phyloP scores from a whole-genome alignment of 2,888 invertebrate species.

The Erpobdella octoculata region DNA sequence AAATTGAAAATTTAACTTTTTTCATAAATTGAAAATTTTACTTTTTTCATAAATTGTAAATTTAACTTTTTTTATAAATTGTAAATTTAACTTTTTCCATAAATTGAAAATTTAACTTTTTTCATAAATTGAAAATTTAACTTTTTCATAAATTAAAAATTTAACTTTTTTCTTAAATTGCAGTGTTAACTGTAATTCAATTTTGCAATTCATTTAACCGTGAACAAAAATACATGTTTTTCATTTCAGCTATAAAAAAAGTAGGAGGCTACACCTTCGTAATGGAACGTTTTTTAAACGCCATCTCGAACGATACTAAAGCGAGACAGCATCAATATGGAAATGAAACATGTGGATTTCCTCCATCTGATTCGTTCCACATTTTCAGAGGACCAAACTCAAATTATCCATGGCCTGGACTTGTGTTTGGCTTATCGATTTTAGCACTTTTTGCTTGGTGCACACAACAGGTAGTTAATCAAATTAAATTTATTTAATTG shows the following conservation, averaged over 20 bases:
- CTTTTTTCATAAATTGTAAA: no score
- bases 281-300: conserved; percentile 46
- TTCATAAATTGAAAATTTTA: no score
- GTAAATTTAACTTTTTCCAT: no score
- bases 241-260: conserved; percentile 44
- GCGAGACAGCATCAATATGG: conserved; percentile 24
- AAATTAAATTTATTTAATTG: neutral
- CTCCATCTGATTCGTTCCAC: conserved; percentile 35
- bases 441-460: conserved; percentile 38
- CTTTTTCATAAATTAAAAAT: no score
- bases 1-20: no score
- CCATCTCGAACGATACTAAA: conserved; percentile 48
- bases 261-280: conserved; percentile 54
- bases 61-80: no score
- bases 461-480: conserved; percentile 40
- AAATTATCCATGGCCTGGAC: conserved; percentile 37
- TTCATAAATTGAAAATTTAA: no score
- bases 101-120: no score
- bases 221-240: no score
- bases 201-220: no score
- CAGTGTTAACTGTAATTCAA: no score
- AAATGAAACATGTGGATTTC: conserved; percentile 35
- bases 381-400: conserved; percentile 33
- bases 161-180: no score
- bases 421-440: conserved; percentile 37